phyloP scores from a whole-genome alignment of 2,113 vertebrate genomes.

The Nansenia antarctica region DNA sequence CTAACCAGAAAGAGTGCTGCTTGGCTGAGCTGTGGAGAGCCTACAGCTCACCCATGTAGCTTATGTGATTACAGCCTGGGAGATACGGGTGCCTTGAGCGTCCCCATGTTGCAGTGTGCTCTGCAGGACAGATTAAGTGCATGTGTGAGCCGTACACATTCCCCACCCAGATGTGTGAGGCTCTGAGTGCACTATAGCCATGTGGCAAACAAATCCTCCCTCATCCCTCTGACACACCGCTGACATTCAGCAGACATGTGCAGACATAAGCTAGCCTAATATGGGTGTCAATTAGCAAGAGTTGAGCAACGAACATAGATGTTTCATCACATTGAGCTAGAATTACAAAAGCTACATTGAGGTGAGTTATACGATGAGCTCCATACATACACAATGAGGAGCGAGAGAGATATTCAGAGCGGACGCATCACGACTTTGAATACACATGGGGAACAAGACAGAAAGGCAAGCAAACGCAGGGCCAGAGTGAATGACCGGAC shows the following conservation, averaged over 20 bases:
- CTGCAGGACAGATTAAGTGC: background rate
- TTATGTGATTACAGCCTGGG: no score
- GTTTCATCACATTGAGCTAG: background rate
- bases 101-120: background rate
- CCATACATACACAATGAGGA: background rate
- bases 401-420: no score
- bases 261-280: background rate
- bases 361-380: no score
- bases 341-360: background rate
- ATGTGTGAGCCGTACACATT: background rate
- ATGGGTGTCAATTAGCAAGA: background rate
- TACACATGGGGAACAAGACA: no score
- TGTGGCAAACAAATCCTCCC: background rate
- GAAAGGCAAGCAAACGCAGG: no score
- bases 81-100: background rate
- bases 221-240: background rate
- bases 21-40: background rate
- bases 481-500: no score
- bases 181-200: background rate
- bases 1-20: no score
- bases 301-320: background rate
- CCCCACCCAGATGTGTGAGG: background rate
- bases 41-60: no score
- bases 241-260: conserved; percentile 1
- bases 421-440: no score